Evolutionary conservation across 2,113 vertebrate genomes (phyloP).

Genomic region (Phyllopteryx taeniolatus): DNA sequence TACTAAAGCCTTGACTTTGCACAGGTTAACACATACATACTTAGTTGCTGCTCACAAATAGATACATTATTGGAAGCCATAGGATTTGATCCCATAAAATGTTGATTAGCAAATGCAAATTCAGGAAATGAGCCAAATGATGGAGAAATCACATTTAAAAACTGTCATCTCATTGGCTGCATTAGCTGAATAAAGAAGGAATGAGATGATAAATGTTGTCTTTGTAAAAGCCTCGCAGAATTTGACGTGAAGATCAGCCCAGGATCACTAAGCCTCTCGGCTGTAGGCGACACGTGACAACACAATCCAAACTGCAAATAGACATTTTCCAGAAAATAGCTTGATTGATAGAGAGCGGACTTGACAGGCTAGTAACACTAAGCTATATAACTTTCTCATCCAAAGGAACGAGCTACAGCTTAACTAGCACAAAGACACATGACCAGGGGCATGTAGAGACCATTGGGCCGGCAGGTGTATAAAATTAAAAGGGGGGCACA

Average conservation of each 20-base stretch:
- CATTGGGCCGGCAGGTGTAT: too few relatives aligned
- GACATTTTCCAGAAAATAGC: constrained; percentile 9
- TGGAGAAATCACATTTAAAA: neutral
- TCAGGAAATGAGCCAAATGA: neutral
- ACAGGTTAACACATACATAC: neutral
- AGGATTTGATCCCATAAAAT: neutral
- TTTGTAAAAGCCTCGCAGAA: neutral
- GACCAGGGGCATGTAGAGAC: too few relatives aligned
- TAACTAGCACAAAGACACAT: neutral
- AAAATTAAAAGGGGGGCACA: too few relatives aligned
- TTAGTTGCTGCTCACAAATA: neutral
- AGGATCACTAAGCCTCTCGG: neutral
- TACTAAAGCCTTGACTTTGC: neutral
- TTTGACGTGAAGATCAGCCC: constrained; percentile 2
- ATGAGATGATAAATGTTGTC: neutral
- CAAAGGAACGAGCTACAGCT: constrained; percentile 12
- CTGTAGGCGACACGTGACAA: neutral
- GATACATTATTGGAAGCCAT: neutral
- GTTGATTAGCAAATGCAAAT: neutral
- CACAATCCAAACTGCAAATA: constrained; percentile 16
- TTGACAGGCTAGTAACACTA: constrained; percentile 8
- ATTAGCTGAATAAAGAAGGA: neutral
- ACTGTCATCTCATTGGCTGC: neutral
- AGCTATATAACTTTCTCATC: constrained; percentile 13
- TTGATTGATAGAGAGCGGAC: constrained; percentile 20